A percentile compares a stretch with the other conserved stretches of the same genome.
Conservation (phyloP, 2,113 vertebrate genomes). For the Tylochromis polylepis region DNA sequence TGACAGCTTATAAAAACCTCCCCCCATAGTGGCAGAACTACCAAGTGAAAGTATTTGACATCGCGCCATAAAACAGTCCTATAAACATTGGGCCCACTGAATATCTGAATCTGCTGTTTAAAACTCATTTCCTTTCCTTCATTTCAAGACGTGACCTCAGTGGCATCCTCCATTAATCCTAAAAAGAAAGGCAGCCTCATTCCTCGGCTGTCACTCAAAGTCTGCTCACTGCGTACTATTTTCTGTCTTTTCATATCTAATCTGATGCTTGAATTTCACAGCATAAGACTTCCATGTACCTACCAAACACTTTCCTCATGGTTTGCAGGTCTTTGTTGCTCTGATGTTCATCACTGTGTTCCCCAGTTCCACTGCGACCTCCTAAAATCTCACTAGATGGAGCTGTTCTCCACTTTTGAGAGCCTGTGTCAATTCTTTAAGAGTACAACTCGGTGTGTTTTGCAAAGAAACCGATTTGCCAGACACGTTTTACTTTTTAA, state of each 20-base stretch:
- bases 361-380: neutral
- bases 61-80: neutral
- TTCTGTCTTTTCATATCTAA: neutral
- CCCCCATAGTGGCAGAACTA: neutral
- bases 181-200: neutral
- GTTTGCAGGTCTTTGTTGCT: neutral
- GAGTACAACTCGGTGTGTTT: neutral
- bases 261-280: neutral
- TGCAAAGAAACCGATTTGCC: neutral
- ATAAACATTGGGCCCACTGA: neutral
- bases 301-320: neutral
- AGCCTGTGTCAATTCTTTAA: neutral
- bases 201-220: neutral
- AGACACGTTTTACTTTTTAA: conserved; percentile 17
- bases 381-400: conserved; percentile 29
- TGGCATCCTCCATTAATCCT: neutral
- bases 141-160: neutral
- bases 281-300: neutral
- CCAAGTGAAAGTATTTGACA: neutral
- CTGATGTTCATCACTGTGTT: neutral
- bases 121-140: neutral
- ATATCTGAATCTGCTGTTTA: neutral
- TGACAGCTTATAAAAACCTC: neutral
- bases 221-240: neutral
- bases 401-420: neutral